Evolutionary conservation across 2,888 invertebrate species (phyloP).

Genomic region (Caenorhabditis angaria): DNA sequence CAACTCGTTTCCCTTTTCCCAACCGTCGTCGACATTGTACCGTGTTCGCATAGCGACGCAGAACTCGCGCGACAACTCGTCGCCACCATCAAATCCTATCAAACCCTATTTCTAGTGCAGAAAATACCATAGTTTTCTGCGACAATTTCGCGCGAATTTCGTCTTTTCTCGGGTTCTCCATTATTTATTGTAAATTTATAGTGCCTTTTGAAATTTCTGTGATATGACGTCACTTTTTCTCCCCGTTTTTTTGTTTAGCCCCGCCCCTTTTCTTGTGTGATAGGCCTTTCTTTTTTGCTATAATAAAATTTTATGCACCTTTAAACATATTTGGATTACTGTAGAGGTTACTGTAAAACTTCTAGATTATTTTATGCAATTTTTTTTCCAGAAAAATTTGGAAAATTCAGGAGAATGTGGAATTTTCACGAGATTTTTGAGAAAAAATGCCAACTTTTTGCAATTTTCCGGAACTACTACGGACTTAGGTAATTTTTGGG

Average conservation of each 20-base stretch:
- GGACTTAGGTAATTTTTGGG: conserved; percentile 3
- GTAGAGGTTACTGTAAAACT: too few species aligned
- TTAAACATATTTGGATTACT: too few species aligned
- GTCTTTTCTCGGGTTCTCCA: too few species aligned
- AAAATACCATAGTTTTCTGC: conserved; percentile 41
- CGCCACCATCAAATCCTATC: conserved; percentile 65
- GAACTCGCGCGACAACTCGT: conserved; percentile 63
- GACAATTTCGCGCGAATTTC: neutral
- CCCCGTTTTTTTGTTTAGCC: neutral
- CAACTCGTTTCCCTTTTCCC: conserved; percentile 64
- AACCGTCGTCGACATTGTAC: conserved; percentile 64
- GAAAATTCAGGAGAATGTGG: too few species aligned
- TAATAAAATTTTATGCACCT: too few species aligned
- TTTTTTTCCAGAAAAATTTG: too few species aligned
- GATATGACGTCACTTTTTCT: neutral
- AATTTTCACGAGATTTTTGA: too few species aligned
- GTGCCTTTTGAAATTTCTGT: neutral
- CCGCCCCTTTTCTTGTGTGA: neutral
- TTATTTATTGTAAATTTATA: too few species aligned
- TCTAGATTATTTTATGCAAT: too few species aligned
- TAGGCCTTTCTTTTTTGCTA: too few species aligned
- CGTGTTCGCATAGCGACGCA: conserved; percentile 61
- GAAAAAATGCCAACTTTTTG: too few species aligned
- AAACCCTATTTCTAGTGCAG: conserved; percentile 67
- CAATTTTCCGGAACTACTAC: conserved; percentile 21